Evolutionary conservation across 2,888 invertebrate species (phyloP), one percentile per base, ranked within the genome.

Genomic region (Meganola albula): DNA sequence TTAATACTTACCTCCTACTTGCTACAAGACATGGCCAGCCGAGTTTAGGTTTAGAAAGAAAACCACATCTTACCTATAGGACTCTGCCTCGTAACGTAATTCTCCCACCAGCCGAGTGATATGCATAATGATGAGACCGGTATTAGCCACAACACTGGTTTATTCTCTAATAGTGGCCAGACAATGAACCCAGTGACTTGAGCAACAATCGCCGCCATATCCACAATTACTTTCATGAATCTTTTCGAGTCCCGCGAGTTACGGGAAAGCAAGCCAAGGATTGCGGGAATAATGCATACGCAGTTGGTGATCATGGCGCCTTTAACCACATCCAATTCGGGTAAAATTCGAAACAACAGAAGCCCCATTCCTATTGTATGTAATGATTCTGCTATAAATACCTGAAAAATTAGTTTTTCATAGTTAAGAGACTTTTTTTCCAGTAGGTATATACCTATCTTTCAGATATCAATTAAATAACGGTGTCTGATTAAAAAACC

Each of bases 41-140:
- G n/a, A n/a, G n/a, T n/a, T n/a, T n/a, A n/a, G n/a, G n/a, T n/a
- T n/a, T n/a, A n/a, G n/a, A n/a, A n/a, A n/a, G n/a, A n/a, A n/a
- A n/a, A n/a, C n/a, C n/a, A n/a, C 11, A 32, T 25, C 73, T 76
- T 69, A 91, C 92, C 92, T 43, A 97, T 88, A 0, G 95, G 92
- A 34, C 97, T 96, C 56, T 94, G 91, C 36, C 91, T 88, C 36
- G 95, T 93, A 1, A 97, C 95, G 67, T 95, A 99, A 76, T 99
- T 99, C 76, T 99, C 98, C 99, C 99, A 99, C 97, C 98, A 98
- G 12, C 96, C 95, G 21, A 95, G 88, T 0, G 98, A 98, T 44
- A 96, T 93, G 56, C 97, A 89, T 32, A 96, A 74, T 20, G 96
- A 89, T 1, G 96, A 89, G 0, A 95, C 85, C 0, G 98, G 97